Conservation (phyloP, 2,888 invertebrate genomes). For the Hypsopygia costalis region DNA sequence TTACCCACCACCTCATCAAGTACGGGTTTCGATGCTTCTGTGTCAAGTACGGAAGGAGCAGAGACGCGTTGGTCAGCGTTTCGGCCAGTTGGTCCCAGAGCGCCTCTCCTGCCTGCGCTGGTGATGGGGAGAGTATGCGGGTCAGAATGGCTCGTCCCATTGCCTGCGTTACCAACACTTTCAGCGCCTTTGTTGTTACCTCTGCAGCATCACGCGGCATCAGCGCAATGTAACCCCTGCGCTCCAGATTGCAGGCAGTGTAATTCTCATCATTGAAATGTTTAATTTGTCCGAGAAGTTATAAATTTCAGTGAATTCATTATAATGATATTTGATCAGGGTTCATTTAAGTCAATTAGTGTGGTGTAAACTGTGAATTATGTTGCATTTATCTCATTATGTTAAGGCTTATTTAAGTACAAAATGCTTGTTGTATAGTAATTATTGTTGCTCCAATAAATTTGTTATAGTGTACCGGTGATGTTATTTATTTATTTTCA, state of each 20-base stretch:
- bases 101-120: slow-evolving; percentile 66
- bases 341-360: too few relatives aligned
- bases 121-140: slow-evolving; percentile 77
- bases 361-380: too few relatives aligned
- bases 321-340: too few relatives aligned
- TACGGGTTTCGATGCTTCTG: slow-evolving; percentile 49
- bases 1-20: slow-evolving; percentile 33
- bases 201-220: slow-evolving; percentile 55
- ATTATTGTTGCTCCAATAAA: too few relatives aligned
- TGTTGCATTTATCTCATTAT: too few relatives aligned
- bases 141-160: slow-evolving; percentile 72
- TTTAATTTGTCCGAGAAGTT: not conserved
- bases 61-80: slow-evolving; percentile 71
- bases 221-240: slow-evolving; percentile 56
- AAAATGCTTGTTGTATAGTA: too few relatives aligned
- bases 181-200: slow-evolving; percentile 64
- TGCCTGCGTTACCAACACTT: slow-evolving; percentile 62
- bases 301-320: too few relatives aligned
- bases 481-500: too few relatives aligned
- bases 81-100: slow-evolving; percentile 68
- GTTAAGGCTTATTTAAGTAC: too few relatives aligned
- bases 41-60: slow-evolving; percentile 58
- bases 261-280: slow-evolving; percentile 52
- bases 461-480: too few relatives aligned
- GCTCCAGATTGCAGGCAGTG: slow-evolving; percentile 73